Conservation (phyloP, 2,888 invertebrate species). For the Dusona sp. region DNA sequence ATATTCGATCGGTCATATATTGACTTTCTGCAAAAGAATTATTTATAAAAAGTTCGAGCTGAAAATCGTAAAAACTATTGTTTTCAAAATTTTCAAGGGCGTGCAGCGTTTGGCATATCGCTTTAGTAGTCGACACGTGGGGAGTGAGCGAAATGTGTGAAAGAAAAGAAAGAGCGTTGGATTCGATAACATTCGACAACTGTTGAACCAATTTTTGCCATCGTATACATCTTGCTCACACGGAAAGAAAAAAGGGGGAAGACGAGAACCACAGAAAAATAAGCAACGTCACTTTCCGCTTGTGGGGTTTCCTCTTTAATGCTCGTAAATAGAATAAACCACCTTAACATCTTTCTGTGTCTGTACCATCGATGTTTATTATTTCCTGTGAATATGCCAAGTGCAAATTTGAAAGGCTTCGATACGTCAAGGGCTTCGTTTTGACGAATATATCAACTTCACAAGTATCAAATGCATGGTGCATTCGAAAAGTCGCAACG, state of each 20-base stretch:
- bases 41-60: too few species aligned
- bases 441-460: background rate
- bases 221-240: background rate
- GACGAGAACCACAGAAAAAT: background rate
- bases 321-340: slow-evolving; percentile 30
- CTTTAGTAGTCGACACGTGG: background rate
- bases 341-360: slow-evolving; percentile 36
- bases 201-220: slow-evolving; percentile 3
- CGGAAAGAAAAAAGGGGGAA: background rate
- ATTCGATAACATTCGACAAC: background rate
- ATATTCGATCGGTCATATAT: too few species aligned
- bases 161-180: background rate
- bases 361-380: slow-evolving; percentile 18
- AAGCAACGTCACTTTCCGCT: background rate
- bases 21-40: too few species aligned
- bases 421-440: slow-evolving; percentile 38
- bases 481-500: background rate
- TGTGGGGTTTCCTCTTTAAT: slow-evolving; percentile 24
- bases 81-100: too few species aligned
- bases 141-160: background rate
- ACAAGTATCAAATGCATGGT: background rate
- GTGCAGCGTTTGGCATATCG: too few species aligned
- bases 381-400: background rate
- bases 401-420: slow-evolving; percentile 36
- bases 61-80: too few species aligned